Conservation (phyloP, 2,888 invertebrate genomes). For the Eucera pruinosa region DNA sequence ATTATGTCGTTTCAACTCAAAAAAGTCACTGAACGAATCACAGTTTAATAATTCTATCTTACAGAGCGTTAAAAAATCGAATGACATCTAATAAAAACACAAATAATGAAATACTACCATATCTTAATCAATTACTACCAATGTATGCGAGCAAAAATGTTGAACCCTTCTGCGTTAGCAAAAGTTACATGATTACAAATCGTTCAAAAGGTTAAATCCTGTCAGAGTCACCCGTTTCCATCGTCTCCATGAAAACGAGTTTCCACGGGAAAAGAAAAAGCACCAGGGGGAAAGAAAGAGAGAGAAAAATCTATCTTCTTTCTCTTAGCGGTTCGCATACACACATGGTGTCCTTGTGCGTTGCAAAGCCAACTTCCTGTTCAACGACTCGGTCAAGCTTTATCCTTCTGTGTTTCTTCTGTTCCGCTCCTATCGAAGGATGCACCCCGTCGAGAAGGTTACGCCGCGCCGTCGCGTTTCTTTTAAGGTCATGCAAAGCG, state of each 20-base stretch:
- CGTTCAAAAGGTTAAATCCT: background rate
- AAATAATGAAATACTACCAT: no score
- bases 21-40: no score
- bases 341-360: slow-evolving; percentile 39
- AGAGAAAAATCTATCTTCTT: slow-evolving; percentile 29
- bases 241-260: slow-evolving; percentile 32
- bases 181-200: slow-evolving; percentile 1
- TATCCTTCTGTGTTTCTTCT: slow-evolving; percentile 31
- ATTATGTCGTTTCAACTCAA: no score
- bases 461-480: slow-evolving; percentile 6
- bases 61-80: no score
- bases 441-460: slow-evolving; percentile 36
- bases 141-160: no score
- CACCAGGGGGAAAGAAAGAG: background rate
- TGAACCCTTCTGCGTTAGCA: no score
- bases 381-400: slow-evolving; percentile 50
- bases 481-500: slow-evolving; percentile 40
- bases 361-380: slow-evolving; percentile 54
- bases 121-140: no score
- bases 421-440: slow-evolving; percentile 32
- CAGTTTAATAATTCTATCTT: no score
- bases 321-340: slow-evolving; percentile 21
- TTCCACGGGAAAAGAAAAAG: slow-evolving; percentile 18
- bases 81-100: no score
- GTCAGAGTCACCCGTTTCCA: slow-evolving; percentile 4